Percentiles rank a stretch among this genome's conserved stretches.
Evolutionary conservation across 2,888 invertebrate species (phyloP).

Genomic region (Habrosyne pyritoides): DNA sequence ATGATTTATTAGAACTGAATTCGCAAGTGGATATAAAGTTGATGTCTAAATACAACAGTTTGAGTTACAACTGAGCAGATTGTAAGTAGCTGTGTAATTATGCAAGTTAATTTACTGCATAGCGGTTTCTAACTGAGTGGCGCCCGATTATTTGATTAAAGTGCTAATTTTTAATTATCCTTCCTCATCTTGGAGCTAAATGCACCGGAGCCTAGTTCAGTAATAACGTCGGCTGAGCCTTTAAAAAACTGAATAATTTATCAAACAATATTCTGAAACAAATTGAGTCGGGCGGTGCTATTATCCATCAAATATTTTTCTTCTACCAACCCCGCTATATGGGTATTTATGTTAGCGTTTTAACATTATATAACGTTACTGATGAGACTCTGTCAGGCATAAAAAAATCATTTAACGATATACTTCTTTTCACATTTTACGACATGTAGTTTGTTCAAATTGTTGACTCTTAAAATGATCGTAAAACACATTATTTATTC

Average conservation of each 20-base stretch:
- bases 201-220: constrained; percentile 15
- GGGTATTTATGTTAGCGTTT: constrained; percentile 28
- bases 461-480: too few relatives aligned
- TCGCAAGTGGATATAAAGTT: constrained; percentile 26
- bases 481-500: too few relatives aligned
- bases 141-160: constrained; percentile 39
- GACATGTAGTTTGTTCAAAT: constrained; percentile 36
- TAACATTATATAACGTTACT: constrained; percentile 39
- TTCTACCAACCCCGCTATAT: constrained; percentile 33
- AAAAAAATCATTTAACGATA: not conserved
- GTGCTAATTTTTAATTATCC: constrained; percentile 42
- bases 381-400: constrained; percentile 32
- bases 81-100: constrained; percentile 26
- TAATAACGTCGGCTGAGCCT: constrained; percentile 13
- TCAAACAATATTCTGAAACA: constrained; percentile 43
- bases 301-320: constrained; percentile 52
- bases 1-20: constrained; percentile 31
- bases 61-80: constrained; percentile 28
- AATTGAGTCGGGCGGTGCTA: constrained; percentile 38
- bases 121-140: constrained; percentile 34
- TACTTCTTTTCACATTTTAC: constrained; percentile 27
- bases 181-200: constrained; percentile 30
- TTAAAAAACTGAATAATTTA: constrained; percentile 32
- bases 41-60: constrained; percentile 23
- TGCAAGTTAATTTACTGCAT: constrained; percentile 20